phyloP scores from a whole-genome alignment of 2,797 vertebrate species.

The Trichosurus vulpecula region DNA sequence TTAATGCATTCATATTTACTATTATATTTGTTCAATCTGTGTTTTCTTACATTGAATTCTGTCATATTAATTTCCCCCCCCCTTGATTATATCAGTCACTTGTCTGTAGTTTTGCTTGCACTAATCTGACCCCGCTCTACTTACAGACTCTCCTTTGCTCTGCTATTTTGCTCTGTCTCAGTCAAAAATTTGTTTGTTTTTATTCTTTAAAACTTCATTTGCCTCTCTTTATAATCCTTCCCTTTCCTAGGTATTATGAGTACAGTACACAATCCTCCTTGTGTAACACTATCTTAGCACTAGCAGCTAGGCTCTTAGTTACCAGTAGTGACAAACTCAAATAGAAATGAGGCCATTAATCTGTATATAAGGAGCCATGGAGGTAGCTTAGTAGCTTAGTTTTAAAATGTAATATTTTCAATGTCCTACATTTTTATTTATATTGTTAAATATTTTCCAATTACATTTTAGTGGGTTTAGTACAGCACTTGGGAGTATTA shows the following conservation, averaged over 20 bases:
- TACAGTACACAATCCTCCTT: too few relatives aligned
- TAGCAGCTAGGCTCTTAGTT: neutral
- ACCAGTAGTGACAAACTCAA: neutral
- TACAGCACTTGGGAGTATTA: neutral
- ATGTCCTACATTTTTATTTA: neutral
- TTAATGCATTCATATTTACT: neutral
- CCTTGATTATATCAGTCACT: neutral
- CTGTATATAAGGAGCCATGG: neutral
- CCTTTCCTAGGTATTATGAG: too few relatives aligned
- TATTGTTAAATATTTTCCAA: neutral
- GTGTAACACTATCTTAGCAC: too few relatives aligned
- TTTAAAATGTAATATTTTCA: neutral
- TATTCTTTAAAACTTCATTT: too few relatives aligned
- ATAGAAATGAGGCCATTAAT: neutral
- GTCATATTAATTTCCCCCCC: neutral
- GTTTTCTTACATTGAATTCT: neutral
- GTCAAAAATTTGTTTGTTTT: neutral
- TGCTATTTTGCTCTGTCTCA: neutral
- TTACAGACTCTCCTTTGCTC: neutral
- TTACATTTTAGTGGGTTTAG: neutral
- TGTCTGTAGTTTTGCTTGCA: neutral
- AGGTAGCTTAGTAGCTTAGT: neutral
- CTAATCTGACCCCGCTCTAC: neutral
- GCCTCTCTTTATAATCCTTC: too few relatives aligned
- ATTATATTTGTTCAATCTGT: neutral